Evolutionary conservation across 2,888 invertebrate species (phyloP).

Genomic region (Pheosia tremula): DNA sequence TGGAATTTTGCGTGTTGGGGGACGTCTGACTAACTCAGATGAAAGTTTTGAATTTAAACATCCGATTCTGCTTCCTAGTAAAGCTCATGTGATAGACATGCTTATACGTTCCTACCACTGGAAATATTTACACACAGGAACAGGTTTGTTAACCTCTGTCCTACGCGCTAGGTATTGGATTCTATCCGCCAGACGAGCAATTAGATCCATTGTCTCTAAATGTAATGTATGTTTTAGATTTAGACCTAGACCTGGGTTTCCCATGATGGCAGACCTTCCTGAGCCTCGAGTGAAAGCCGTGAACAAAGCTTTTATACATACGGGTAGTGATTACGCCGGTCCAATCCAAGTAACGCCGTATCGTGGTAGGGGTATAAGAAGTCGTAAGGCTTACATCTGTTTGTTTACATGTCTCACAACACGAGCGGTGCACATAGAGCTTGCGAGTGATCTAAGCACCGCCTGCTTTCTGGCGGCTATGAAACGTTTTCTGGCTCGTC

Average conservation of each 20-base stretch:
- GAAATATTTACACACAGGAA: neutral
- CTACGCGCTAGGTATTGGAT: neutral
- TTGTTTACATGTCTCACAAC: neutral
- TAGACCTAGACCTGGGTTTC: neutral
- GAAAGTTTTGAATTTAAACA: too few relatives aligned
- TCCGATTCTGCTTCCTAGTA: neutral
- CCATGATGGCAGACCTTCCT: neutral
- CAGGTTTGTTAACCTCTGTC: neutral
- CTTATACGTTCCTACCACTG: neutral
- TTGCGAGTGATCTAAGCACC: neutral
- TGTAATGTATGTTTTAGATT: neutral
- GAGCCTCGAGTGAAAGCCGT: neutral
- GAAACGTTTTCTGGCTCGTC: neutral
- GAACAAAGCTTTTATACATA: neutral
- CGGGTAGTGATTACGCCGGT: neutral
- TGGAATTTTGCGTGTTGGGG: too few relatives aligned
- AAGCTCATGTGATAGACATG: neutral
- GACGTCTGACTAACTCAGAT: too few relatives aligned
- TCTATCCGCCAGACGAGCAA: neutral
- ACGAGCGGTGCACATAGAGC: neutral
- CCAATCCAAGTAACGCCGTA: neutral
- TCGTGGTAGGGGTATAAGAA: neutral
- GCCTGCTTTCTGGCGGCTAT: neutral
- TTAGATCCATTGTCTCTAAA: neutral
- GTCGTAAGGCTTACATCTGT: neutral